Evolutionary conservation across 2,797 vertebrate species (phyloP), one percentile per base, ranked within the genome.

Genomic region (Molossus molossus): DNA sequence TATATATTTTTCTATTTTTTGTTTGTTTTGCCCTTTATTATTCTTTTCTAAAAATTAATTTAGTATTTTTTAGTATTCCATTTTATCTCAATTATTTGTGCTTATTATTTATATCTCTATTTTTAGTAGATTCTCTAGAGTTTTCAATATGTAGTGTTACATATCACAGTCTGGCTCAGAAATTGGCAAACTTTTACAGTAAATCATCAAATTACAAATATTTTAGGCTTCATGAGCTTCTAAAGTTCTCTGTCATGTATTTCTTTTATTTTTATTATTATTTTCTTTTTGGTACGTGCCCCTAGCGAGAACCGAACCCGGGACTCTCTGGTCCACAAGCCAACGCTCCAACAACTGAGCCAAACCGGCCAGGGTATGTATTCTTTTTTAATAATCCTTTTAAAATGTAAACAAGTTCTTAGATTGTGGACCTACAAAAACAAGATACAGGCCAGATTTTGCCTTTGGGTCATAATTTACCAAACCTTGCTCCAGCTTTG

Each of bases 71-170:
- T 37, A 50, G 55, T 20, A 29, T 27, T 94, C 6, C 13, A 37
- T 80, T 80, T 92, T 92, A 60, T 77, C 33, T 84, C 75, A 17
- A 60, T 23, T 90, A 25, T 90, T 81, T 77, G 40, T 37, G 13
- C 14, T 62, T 69, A 29, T 81, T 37, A 21, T 29, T 25, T 77
- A 48, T 76, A 48, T 9, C 15, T 64, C 69, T 77, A 90, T 84
- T 77, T 81, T 72, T 84, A 79, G 21, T 64, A 73, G n/a, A 77
- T 79, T 92, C 33, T 73, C 50, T 67, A 29, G 20, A 57, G 8
- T 79, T 91, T 87, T 79, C 25, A 53, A 21, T 57, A 58, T 64
- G 3, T 17, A 25, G 5, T 67, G 88, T 67, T 20, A 40, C 5
- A 40, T 75, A 23, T 69, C 8, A 88, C 12, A 91, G 23, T 27